Evolutionary conservation across 1,140 invertebrate species (phyloP).

Genomic region (Papilio polyxenes): DNA sequence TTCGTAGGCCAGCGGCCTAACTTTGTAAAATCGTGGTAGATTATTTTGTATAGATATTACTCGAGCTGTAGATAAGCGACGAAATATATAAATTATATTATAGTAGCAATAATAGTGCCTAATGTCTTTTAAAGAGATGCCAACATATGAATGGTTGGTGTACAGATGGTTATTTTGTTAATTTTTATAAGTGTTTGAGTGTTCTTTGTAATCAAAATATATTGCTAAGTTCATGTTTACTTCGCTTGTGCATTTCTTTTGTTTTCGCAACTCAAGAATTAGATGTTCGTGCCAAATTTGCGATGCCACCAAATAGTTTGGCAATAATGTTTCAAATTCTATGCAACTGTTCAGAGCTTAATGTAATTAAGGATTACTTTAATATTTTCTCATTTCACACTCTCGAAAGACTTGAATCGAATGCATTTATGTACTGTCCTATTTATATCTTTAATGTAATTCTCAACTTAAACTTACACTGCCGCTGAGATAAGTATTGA

Average conservation of each 20-base stretch:
- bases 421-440: constrained; percentile 56
- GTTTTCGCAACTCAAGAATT: constrained; percentile 41
- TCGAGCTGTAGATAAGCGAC: constrained; percentile 76
- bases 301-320: constrained; percentile 59
- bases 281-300: constrained; percentile 68
- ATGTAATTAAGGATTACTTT: constrained; percentile 52
- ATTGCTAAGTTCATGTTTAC: constrained; percentile 59
- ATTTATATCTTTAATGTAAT: constrained; percentile 35
- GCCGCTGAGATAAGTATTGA: background rate
- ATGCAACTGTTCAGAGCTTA: constrained; percentile 66
- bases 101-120: constrained; percentile 80
- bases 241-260: constrained; percentile 51
- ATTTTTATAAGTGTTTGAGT: constrained; percentile 75
- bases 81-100: constrained; percentile 74
- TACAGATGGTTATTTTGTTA: constrained; percentile 73
- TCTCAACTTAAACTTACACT: background rate
- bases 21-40: constrained; percentile 76
- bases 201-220: constrained; percentile 66
- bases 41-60: constrained; percentile 76
- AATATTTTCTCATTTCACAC: constrained; percentile 44
- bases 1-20: constrained; percentile 65
- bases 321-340: constrained; percentile 61
- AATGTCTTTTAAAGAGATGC: constrained; percentile 76
- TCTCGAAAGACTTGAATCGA: constrained; percentile 51
- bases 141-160: constrained; percentile 55